Percentiles rank a stretch among this genome's conserved stretches.
phyloP scores from a whole-genome alignment of 2,888 invertebrate species.

The Thymelicus sylvestris region DNA sequence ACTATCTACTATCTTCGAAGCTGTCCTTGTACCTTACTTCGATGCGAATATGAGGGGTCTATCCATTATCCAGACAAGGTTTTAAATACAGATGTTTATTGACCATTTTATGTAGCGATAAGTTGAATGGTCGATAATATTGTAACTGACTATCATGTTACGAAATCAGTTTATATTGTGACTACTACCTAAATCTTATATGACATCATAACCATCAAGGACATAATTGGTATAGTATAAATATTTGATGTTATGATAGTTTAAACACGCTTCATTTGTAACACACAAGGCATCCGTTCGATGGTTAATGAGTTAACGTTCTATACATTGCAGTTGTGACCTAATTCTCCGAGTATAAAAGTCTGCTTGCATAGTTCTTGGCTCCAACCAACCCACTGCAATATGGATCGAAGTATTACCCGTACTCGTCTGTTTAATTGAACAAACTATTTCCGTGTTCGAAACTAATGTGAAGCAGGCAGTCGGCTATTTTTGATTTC shows the following conservation, averaged over 20 bases:
- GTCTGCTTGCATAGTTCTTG: slow-evolving; percentile 45
- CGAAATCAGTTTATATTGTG: too few relatives aligned
- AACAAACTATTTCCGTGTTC: slow-evolving; percentile 42
- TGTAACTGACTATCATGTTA: too few relatives aligned
- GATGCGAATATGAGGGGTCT: too few relatives aligned
- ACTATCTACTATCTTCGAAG: too few relatives aligned
- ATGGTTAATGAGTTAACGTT: slow-evolving; percentile 8
- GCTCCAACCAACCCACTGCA: slow-evolving; percentile 42
- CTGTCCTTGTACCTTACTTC: too few relatives aligned
- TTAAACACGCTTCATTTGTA: slow-evolving; percentile 15
- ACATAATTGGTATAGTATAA: background rate
- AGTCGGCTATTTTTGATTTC: slow-evolving; percentile 35
- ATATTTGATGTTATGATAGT: slow-evolving; percentile 7
- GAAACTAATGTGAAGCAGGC: slow-evolving; percentile 40
- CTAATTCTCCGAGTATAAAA: slow-evolving; percentile 43
- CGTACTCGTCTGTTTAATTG: slow-evolving; percentile 39
- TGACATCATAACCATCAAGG: too few relatives aligned
- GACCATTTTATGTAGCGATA: too few relatives aligned
- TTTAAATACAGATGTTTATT: too few relatives aligned
- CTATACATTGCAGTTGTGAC: slow-evolving; percentile 43
- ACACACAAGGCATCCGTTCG: slow-evolving; percentile 19
- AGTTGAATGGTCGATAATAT: too few relatives aligned
- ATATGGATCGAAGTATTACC: slow-evolving; percentile 32
- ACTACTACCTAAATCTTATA: too few relatives aligned
- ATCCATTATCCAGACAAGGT: too few relatives aligned